A percentile compares a stretch with the other conserved stretches of the same genome.
Evolutionary conservation across 2,797 vertebrate species (phyloP).

Genomic region (Anabacerthia variegaticeps): DNA sequence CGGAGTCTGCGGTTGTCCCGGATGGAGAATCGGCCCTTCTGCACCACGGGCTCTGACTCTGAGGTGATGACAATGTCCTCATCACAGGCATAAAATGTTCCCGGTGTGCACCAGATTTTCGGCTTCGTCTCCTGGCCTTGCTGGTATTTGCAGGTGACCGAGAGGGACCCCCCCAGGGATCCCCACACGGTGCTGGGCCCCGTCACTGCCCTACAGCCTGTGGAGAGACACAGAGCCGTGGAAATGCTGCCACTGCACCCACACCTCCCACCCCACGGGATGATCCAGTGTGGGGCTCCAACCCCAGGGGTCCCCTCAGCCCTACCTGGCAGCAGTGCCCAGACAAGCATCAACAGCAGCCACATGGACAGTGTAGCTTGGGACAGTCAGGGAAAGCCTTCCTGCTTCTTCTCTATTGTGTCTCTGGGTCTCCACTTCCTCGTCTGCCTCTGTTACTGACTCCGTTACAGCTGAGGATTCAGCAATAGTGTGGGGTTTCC

Average conservation of each 20-base stretch:
- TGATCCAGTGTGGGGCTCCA: background rate
- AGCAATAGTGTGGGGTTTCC: fast-evolving
- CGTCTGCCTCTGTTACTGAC: background rate
- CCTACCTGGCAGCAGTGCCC: background rate
- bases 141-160: background rate
- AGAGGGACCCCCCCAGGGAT: background rate
- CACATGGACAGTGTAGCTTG: background rate
- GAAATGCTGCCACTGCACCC: fast-evolving
- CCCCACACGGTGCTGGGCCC: fast-evolving
- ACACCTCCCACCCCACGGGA: background rate
- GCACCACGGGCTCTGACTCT: fast-evolving
- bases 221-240: background rate
- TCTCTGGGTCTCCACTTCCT: background rate
- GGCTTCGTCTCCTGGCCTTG: fast-evolving
- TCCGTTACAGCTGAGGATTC: fast-evolving
- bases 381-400: fast-evolving
- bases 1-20: fast-evolving
- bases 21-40: fast-evolving
- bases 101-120: background rate
- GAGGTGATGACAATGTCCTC: fast-evolving
- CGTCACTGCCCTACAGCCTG: background rate
- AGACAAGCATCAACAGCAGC: background rate
- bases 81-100: fast-evolving
- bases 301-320: background rate
- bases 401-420: fast-evolving